Conservation (phyloP, 2,113 vertebrate species). For the Larimichthys crocea region DNA sequence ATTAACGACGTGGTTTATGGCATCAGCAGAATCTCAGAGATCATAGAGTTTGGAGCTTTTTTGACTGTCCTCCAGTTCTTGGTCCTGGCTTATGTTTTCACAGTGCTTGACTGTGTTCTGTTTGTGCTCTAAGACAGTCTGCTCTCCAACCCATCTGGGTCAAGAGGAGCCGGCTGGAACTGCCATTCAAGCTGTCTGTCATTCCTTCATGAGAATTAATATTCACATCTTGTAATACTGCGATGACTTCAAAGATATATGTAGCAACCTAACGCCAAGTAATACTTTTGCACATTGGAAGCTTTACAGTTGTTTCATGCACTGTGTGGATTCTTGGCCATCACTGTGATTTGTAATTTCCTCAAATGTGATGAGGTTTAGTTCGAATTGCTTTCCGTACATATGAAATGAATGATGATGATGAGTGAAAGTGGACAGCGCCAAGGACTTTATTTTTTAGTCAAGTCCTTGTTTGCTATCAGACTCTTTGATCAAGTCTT, state of each 20-base stretch:
- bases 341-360: conserved; percentile 69
- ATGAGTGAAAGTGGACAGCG: conserved; percentile 53
- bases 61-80: conserved; percentile 57
- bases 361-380: conserved; percentile 57
- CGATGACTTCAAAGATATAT: conserved; percentile 62
- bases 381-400: conserved; percentile 53
- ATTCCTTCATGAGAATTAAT: conserved; percentile 48
- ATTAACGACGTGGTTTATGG: conserved; percentile 48
- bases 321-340: conserved; percentile 57
- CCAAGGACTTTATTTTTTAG: conserved; percentile 53
- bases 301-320: conserved; percentile 46
- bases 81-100: conserved; percentile 52
- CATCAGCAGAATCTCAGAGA: conserved; percentile 54
- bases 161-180: conserved; percentile 45
- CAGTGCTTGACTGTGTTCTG: conserved; percentile 33
- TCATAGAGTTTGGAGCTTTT: conserved; percentile 37
- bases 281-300: conserved; percentile 55
- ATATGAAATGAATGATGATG: conserved; percentile 64
- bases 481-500: conserved; percentile 69
- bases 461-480: conserved; percentile 45
- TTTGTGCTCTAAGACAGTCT: conserved; percentile 45
- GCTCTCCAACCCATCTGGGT: conserved; percentile 62
- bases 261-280: conserved; percentile 37
- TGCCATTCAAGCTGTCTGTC: conserved; percentile 53
- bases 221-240: conserved; percentile 61